Conservation (phyloP, 37 sponge, comb jelly and placozoan genomes). For the Mnemiopsis leidyi region DNA sequence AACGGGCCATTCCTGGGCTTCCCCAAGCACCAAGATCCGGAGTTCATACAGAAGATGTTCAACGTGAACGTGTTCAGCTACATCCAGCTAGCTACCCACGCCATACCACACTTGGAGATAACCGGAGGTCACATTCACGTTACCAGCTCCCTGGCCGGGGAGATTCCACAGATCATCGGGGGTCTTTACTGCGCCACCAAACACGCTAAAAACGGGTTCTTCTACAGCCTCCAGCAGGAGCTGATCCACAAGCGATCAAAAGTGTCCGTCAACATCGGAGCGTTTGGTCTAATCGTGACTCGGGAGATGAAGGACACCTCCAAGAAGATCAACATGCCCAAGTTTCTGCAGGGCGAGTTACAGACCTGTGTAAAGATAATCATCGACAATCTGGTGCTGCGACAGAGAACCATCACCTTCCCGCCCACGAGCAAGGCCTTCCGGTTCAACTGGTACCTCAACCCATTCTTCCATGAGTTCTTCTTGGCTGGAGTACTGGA, state of each 20-base stretch:
- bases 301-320: background rate
- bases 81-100: background rate
- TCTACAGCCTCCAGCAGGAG: slow-evolving; percentile 2
- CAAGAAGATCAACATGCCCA: background rate
- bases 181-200: slow-evolving; percentile 2
- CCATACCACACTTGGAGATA: background rate
- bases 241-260: background rate
- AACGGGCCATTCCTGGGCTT: background rate
- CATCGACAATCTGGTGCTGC: background rate
- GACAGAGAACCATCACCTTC: background rate
- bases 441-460: background rate
- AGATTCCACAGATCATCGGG: background rate
- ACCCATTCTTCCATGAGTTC: background rate
- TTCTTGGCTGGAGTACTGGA: background rate
- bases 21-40: background rate
- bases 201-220: background rate
- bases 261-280: background rate
- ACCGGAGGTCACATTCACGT: background rate
- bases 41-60: background rate
- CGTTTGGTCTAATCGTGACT: background rate
- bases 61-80: slow-evolving; percentile 1
- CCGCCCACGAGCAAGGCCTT: background rate
- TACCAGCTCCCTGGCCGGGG: background rate
- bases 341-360: background rate
- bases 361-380: background rate